Base-by-base conservation (phyloP, 2,888 invertebrate genomes). In the Noctua fimbriata region DNA sequence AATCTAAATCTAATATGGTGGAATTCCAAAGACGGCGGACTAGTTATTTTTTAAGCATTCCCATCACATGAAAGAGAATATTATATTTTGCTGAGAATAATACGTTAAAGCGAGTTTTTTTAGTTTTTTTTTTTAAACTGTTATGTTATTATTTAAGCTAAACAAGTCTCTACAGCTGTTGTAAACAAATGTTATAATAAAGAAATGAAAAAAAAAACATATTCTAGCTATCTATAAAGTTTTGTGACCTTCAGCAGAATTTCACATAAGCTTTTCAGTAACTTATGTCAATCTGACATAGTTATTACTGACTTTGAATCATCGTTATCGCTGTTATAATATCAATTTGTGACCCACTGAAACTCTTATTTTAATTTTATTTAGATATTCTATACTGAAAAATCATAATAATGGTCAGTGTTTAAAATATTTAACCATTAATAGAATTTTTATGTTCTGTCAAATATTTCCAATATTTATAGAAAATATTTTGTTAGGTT, bases 231-330 rank as follows among this genome's bases (percentile, higher is more conserved):
- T 58, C 58, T 2, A 24, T 24, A 55, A 55, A 55, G n/a, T n/a
- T n/a, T 0, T 58, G n/a, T 14, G 58, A 0, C 5, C n/a, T 1
- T 10, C 0, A 58, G n/a, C 2, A n/a, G n/a, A 58, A 14, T 58
- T 0, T n/a, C 1, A n/a, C n/a, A 10, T 55, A 52, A 55, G 55
- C 10, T 58, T 58, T 55, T n/a, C n/a, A 14, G 58, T 58, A n/a
- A n/a, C n/a, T 12, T 58, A n/a, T 58, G n/a, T n/a, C 4, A n/a
- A 58, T 58, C 4, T 14, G 14, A 14, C 1, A 55, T 3, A 10
- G 24, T 24, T 55, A n/a, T n/a, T n/a, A n/a, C 10, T 55, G 24
- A 9, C 9, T 24, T 55, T 55, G 52, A 24, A 55, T 21, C 55
- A 55, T 24, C 52, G 7, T 7, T 52, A 52, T 21, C 6, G 18